These are phyloP conservation scores for Python bivittatus DNA, from an alignment of 2,113 vertebrate species.

Conservation along the genomic window DNA sequence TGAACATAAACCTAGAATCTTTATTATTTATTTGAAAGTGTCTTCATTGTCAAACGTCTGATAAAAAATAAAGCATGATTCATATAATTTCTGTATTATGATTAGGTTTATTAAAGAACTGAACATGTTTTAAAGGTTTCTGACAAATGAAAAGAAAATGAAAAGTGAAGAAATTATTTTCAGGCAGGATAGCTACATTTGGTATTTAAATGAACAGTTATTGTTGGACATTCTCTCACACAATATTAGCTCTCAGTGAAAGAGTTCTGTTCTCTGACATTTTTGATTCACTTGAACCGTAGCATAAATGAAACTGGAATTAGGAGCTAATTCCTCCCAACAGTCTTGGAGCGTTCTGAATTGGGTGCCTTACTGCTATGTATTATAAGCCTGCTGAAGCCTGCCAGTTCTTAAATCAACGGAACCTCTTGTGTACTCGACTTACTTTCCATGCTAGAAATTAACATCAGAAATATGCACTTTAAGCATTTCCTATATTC, in stretches of 20 bases:
- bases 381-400: conserved; percentile 2
- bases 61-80: conserved; percentile 64
- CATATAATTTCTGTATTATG: conserved; percentile 66
- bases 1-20: conserved; percentile 41
- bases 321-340: conserved; percentile 42
- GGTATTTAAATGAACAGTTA: conserved; percentile 52
- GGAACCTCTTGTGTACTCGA: background rate
- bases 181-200: conserved; percentile 34
- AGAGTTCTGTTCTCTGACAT: conserved; percentile 43
- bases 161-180: conserved; percentile 46
- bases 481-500: background rate
- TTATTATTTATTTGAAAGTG: conserved; percentile 49
- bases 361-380: background rate
- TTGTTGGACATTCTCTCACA: conserved; percentile 43
- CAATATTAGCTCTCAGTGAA: conserved; percentile 51
- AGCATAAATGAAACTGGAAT: conserved; percentile 56
- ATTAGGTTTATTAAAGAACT: conserved; percentile 64
- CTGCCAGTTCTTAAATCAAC: background rate
- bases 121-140: conserved; percentile 59
- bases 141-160: conserved; percentile 56
- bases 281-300: conserved; percentile 46
- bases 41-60: conserved; percentile 57
- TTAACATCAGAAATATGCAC: background rate
- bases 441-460: background rate
- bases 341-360: conserved; percentile 30